These are phyloP conservation scores for Oreochromis tanganicae DNA, from an alignment of 2,113 vertebrate genomes.

Conservation along the genomic window DNA sequence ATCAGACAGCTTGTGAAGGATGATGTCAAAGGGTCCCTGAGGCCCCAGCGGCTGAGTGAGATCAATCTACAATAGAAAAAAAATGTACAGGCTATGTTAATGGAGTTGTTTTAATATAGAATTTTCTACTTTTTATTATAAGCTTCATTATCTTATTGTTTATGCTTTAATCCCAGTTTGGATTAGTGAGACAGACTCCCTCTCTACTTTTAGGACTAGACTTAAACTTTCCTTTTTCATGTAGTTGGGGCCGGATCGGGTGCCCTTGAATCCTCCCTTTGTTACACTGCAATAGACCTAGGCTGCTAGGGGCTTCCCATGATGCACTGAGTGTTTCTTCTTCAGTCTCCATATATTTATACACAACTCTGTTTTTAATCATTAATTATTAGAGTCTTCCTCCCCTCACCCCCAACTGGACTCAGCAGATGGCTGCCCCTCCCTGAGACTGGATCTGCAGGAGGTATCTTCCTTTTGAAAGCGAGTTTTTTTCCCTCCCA, in stretches of 20 bases:
- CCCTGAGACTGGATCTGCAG: neutral
- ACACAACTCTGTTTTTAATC: neutral
- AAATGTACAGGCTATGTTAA: neutral
- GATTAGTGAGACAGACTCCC: neutral
- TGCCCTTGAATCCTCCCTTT: neutral
- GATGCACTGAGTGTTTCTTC: neutral
- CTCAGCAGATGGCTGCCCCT: neutral
- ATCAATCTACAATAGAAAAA: slow-evolving; percentile 56
- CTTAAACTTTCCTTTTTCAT: neutral
- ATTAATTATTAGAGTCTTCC: neutral
- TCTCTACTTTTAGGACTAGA: neutral
- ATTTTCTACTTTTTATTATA: neutral
- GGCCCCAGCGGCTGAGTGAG: slow-evolving; percentile 57
- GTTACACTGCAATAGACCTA: neutral
- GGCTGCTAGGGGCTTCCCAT: neutral
- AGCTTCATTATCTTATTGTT: neutral
- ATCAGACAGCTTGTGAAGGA: slow-evolving; percentile 76
- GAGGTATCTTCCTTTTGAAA: neutral
- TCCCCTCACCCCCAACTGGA: neutral
- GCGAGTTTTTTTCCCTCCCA: neutral
- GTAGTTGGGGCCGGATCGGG: neutral
- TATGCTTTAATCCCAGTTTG: neutral
- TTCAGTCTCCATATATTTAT: neutral
- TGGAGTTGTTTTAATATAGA: neutral
- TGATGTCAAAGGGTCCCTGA: slow-evolving; percentile 73